phyloP scores from a whole-genome alignment of 2,797 vertebrate genomes.

The Otus scops region DNA sequence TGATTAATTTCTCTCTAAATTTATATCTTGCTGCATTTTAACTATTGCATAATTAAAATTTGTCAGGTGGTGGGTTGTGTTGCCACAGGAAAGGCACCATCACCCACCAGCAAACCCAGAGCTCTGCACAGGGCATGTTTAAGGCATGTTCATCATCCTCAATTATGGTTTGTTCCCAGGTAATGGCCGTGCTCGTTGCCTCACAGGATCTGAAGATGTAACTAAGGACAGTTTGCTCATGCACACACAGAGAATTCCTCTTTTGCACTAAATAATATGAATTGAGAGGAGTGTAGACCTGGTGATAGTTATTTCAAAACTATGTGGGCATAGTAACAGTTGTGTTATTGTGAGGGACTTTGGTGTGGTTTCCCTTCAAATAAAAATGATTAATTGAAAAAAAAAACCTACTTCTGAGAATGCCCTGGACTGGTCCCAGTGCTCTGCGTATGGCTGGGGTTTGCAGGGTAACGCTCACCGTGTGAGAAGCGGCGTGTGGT shows the following conservation, averaged over 20 bases:
- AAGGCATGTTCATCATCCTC: neutral
- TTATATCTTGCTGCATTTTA: neutral
- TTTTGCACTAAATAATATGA: neutral
- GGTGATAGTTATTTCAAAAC: neutral
- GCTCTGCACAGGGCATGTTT: neutral
- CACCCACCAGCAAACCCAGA: neutral
- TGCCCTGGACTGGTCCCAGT: neutral
- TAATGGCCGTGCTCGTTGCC: neutral
- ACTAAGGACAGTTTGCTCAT: neutral
- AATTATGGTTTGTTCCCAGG: accelerated
- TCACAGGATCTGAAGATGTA: accelerated
- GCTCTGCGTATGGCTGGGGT: accelerated
- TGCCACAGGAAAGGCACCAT: neutral
- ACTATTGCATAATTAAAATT: accelerated
- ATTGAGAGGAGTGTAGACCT: neutral
- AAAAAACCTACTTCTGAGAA: neutral
- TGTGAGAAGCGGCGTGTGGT: accelerated
- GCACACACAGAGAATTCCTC: neutral
- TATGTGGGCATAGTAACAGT: accelerated
- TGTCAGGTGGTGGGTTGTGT: neutral
- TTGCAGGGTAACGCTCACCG: accelerated
- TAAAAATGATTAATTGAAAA: neutral
- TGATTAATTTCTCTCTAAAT: neutral
- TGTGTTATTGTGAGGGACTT: neutral
- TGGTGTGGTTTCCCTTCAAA: neutral